These are phyloP conservation scores for Odobenus rosmarus DNA, from an alignment of 2,113 vertebrate genomes.

Conservation along the genomic window DNA sequence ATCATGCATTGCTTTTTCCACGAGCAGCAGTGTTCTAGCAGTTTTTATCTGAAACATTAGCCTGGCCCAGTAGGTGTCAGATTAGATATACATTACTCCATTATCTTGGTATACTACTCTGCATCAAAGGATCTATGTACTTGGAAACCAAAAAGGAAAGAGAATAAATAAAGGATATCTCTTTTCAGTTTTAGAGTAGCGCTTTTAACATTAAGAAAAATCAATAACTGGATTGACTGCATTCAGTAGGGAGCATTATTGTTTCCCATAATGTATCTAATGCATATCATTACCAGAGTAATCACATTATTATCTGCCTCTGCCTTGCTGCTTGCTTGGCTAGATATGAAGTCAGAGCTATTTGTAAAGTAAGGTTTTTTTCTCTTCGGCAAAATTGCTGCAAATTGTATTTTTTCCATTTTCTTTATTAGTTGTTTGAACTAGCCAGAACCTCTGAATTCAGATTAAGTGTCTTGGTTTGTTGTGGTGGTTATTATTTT, in stretches of 20 bases:
- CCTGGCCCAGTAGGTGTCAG: slow-evolving; percentile 87
- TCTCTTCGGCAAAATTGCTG: slow-evolving; percentile 74
- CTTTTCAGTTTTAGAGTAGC: slow-evolving; percentile 84
- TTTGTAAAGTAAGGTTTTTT: slow-evolving; percentile 75
- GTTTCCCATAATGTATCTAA: slow-evolving; percentile 92
- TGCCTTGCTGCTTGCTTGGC: slow-evolving; percentile 81
- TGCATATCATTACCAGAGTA: slow-evolving; percentile 92
- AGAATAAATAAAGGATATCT: slow-evolving; percentile 87
- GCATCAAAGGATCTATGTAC: slow-evolving; percentile 85
- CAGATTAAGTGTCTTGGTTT: slow-evolving; percentile 67
- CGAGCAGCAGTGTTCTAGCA: slow-evolving; percentile 81
- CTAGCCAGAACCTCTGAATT: slow-evolving; percentile 75
- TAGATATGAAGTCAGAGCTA: slow-evolving; percentile 82
- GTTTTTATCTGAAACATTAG: slow-evolving; percentile 87
- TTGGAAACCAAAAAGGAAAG: slow-evolving; percentile 76
- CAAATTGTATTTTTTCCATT: slow-evolving; percentile 78
- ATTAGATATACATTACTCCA: slow-evolving; percentile 88
- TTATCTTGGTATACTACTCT: slow-evolving; percentile 84
- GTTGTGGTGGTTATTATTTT: slow-evolving; percentile 53
- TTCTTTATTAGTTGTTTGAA: slow-evolving; percentile 81
- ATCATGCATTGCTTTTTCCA: slow-evolving; percentile 52
- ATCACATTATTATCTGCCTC: slow-evolving; percentile 89
- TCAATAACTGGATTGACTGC: slow-evolving; percentile 92
- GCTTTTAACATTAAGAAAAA: slow-evolving; percentile 94
- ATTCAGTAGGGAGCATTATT: slow-evolving; percentile 90